These are phyloP conservation scores for Podilymbus podiceps DNA, from an alignment of 2,113 vertebrate species.

Conservation along the genomic window DNA sequence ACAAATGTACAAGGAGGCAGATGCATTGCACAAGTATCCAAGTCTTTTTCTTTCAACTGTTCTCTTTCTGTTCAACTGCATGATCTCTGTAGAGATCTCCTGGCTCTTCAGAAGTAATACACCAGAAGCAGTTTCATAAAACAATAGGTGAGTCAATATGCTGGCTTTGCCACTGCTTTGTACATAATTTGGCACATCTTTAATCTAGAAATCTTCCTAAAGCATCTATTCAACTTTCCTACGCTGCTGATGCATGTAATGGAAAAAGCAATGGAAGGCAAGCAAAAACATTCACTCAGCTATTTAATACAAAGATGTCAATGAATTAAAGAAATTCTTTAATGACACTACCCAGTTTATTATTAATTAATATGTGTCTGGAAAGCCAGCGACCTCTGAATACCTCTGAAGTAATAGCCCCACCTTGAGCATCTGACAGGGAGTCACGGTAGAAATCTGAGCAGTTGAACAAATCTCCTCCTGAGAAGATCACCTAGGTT, in stretches of 20 bases:
- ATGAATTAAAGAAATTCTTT: background rate
- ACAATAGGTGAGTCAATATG: background rate
- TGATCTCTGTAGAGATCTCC: background rate
- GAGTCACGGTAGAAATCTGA: background rate
- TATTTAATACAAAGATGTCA: background rate
- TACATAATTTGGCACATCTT: background rate
- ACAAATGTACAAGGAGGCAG: background rate
- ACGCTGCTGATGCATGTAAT: background rate
- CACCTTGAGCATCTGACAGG: background rate
- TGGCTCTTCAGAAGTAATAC: background rate
- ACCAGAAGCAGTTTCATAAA: background rate
- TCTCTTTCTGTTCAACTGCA: background rate
- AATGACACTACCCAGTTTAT: background rate
- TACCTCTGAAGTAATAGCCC: background rate
- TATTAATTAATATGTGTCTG: background rate
- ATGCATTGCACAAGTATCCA: background rate
- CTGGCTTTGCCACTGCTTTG: background rate
- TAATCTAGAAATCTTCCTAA: background rate
- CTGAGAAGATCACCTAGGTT: background rate
- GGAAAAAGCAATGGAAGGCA: background rate
- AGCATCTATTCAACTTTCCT: background rate
- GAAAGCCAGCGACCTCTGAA: background rate
- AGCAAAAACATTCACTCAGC: background rate
- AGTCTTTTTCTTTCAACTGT: background rate
- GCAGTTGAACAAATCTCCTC: background rate